A percentile compares a stretch with the other conserved stretches of the same genome.
These are phyloP conservation scores for Sardina pilchardus DNA, from an alignment of 2,113 vertebrate genomes.

Conservation along the genomic window DNA sequence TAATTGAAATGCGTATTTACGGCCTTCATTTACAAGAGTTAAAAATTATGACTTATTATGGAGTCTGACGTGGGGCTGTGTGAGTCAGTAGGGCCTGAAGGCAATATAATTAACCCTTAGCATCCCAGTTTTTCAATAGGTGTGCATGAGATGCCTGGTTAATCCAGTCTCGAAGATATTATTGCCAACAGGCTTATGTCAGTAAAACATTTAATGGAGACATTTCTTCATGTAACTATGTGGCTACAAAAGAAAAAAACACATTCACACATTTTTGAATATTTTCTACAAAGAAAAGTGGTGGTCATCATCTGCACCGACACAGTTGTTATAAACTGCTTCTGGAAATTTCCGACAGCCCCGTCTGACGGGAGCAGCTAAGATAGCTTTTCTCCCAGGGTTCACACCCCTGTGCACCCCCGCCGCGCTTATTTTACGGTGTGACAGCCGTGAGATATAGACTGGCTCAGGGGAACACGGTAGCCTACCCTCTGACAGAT, in stretches of 20 bases:
- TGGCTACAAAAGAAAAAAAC: not conserved
- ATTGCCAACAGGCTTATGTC: not conserved
- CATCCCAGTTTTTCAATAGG: not conserved
- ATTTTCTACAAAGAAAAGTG: not conserved
- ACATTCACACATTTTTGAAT: not conserved
- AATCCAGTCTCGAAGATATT: not conserved
- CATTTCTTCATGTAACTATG: not conserved
- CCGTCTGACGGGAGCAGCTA: conserved; percentile 17
- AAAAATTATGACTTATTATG: not conserved
- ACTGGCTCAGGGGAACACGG: not conserved
- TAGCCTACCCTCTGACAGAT: not conserved
- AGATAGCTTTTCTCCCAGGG: not conserved
- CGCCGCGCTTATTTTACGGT: not conserved
- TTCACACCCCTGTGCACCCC: not conserved
- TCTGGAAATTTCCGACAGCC: conserved; percentile 47
- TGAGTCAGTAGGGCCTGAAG: not conserved
- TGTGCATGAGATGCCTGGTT: not conserved
- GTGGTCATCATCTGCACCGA: not conserved
- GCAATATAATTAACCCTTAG: conserved; percentile 3
- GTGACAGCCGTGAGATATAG: not conserved
- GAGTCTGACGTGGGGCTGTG: not conserved
- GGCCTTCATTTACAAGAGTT: not conserved
- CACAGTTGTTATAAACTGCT: not conserved
- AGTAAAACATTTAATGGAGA: not conserved
- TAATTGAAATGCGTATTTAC: not conserved